Percentiles rank a stretch among this genome's conserved stretches.
Conservation (phyloP, 2,797 vertebrate species). For the Menidia menidia region DNA sequence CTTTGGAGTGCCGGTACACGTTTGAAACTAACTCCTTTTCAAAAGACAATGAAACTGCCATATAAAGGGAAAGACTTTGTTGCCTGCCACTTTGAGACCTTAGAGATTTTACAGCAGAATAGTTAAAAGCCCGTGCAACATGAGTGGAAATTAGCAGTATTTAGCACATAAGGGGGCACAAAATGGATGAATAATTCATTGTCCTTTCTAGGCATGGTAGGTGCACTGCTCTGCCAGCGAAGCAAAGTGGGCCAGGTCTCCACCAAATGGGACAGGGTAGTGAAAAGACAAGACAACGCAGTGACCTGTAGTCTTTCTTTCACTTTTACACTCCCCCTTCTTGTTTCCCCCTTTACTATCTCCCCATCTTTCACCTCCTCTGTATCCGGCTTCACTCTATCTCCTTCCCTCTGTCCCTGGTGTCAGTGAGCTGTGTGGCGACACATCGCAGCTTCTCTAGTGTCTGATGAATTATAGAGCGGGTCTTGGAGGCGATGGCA, state of each 20-base stretch:
- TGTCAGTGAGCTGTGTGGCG: slow-evolving; percentile 78
- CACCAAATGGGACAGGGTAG: slow-evolving; percentile 81
- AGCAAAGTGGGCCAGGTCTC: slow-evolving; percentile 77
- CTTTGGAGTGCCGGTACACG: not conserved
- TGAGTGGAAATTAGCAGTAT: slow-evolving; percentile 59
- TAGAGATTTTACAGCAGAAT: slow-evolving; percentile 13
- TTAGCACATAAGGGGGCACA: slow-evolving; percentile 76
- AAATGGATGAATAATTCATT: slow-evolving; percentile 87
- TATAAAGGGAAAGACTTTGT: slow-evolving; percentile 12
- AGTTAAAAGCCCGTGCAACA: slow-evolving; percentile 29
- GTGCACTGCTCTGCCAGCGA: slow-evolving; percentile 76
- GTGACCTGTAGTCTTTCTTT: slow-evolving; percentile 83
- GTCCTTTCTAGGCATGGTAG: slow-evolving; percentile 73
- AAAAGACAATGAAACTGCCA: slow-evolving; percentile 11
- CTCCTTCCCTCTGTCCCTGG: slow-evolving; percentile 59
- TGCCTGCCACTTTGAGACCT: slow-evolving; percentile 5
- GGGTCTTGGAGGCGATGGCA: slow-evolving; percentile 80
- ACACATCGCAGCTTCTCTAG: slow-evolving; percentile 85
- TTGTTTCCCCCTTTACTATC: slow-evolving; percentile 26
- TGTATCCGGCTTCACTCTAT: slow-evolving; percentile 74
- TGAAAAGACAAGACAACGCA: slow-evolving; percentile 81
- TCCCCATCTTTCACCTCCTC: slow-evolving; percentile 54
- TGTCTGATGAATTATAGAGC: slow-evolving; percentile 89
- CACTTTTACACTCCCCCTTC: slow-evolving; percentile 72
- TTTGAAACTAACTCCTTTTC: slow-evolving; percentile 7